Evolutionary conservation across 2,113 vertebrate species (phyloP), one percentile per base, ranked within the genome.

Genomic region (Nestor notabilis): DNA sequence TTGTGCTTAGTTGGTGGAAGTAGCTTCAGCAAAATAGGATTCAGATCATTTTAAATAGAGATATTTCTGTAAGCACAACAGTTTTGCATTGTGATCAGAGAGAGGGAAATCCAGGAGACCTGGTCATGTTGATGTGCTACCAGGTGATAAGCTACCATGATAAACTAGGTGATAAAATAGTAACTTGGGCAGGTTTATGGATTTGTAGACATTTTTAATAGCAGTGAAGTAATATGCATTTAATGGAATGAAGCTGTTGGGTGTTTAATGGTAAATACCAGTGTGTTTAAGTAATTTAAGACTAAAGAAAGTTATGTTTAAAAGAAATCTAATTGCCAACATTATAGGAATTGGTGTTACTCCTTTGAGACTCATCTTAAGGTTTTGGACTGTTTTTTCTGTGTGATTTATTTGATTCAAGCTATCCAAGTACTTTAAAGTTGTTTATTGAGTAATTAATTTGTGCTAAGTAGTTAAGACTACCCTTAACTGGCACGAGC

Each of bases 161-260:
- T 56, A 41, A 78, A 81, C 41, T 11, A 31, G 12, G 11, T 64
- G 60, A 41, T 28, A 37, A 58, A 78, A 31, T 17, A 64, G 16
- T 27, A 60, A 39, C 24, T 61, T 66, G 3, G 43, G 13, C 21
- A 53, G 17, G 10, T 41, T 58, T 72, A 20, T 55, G 21, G 28
- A 10, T 74, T 44, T 50, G 17, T 65, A 41, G 33, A 17, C 3
- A 7, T 52, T 88, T 61, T 52, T 75, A 39, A 13, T 47, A 75
- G 10, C 23, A 25, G 6, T 44, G 14, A 66, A 47, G 16, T 41
- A 46, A 41, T 46, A 5, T 0, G 2, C 8, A 0, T 58, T 85
- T 52, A 52, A 24, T 71, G 43, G 20, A 71, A 83, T 66, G 17
- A 33, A 80, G 5, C 41, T 9, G 11, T 31, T 47, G 21, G 18